Conservation (phyloP, 2,113 vertebrate genomes). For the Procavia capensis region DNA sequence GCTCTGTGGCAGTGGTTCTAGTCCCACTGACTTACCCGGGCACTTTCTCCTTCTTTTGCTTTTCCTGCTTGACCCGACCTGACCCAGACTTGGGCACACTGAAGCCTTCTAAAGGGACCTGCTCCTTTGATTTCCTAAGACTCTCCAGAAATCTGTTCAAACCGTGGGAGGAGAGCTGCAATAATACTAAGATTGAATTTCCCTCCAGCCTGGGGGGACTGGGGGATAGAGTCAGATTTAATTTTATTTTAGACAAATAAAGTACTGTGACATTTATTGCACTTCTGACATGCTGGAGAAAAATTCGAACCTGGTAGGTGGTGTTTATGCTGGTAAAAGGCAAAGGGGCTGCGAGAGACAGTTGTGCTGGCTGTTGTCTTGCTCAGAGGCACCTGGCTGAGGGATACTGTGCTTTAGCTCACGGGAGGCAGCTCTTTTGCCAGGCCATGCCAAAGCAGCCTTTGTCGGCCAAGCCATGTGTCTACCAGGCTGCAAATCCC, state of each 20-base stretch:
- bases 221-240: constrained; percentile 65
- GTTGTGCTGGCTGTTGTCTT: too few relatives aligned
- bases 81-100: not conserved
- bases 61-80: not conserved
- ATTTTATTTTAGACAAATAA: constrained; percentile 73
- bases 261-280: constrained; percentile 60
- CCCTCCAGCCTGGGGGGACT: not conserved
- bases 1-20: not conserved
- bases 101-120: not conserved
- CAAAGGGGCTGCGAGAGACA: not conserved
- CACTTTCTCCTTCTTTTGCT: not conserved
- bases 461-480: not conserved
- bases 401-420: not conserved
- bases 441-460: accelerated
- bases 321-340: not conserved
- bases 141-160: not conserved
- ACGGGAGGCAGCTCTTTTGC: too few relatives aligned
- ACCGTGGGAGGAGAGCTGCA: not conserved
- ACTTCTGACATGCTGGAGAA: not conserved
- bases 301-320: not conserved
- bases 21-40: not conserved
- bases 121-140: not conserved
- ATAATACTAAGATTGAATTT: constrained; percentile 56
- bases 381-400: accelerated
- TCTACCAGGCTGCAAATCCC: not conserved